These are phyloP conservation scores for Drosophila orena DNA, from an alignment of 1,140 invertebrate species.

Conservation along the genomic window DNA sequence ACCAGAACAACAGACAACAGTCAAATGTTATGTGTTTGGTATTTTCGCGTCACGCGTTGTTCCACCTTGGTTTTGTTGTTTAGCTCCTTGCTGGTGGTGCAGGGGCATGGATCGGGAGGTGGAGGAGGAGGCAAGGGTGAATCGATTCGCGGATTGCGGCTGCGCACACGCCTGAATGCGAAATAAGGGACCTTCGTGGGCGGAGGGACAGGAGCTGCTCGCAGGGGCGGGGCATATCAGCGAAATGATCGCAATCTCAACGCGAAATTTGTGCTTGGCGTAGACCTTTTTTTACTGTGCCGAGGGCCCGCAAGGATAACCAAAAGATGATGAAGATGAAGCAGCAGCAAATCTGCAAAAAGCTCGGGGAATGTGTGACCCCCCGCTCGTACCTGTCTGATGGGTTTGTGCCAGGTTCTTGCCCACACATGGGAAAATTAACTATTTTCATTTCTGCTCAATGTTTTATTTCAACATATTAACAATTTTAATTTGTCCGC, in stretches of 20 bases:
- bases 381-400: slow-evolving; percentile 27
- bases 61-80: slow-evolving; percentile 55
- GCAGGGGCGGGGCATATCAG: slow-evolving; percentile 54
- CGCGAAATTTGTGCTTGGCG: slow-evolving; percentile 83
- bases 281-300: slow-evolving; percentile 81
- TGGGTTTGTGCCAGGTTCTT: slow-evolving; percentile 6
- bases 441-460: too few species aligned
- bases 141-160: slow-evolving; percentile 60
- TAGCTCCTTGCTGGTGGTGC: background rate
- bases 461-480: too few species aligned
- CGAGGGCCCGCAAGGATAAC: slow-evolving; percentile 52
- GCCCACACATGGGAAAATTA: slow-evolving; percentile 11
- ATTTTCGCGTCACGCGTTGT: slow-evolving; percentile 81
- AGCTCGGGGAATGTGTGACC: slow-evolving; percentile 45
- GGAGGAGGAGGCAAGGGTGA: slow-evolving; percentile 6
- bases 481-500: too few species aligned
- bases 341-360: slow-evolving; percentile 76
- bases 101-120: slow-evolving; percentile 1
- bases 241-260: slow-evolving; percentile 81
- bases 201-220: background rate
- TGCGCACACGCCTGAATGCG: slow-evolving; percentile 80
- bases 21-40: slow-evolving; percentile 76
- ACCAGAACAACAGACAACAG: slow-evolving; percentile 57
- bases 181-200: slow-evolving; percentile 36
- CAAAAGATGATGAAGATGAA: slow-evolving; percentile 81